Evolutionary conservation across 2,797 vertebrate genomes (phyloP).

Genomic region (Spinus olivaceus): DNA sequence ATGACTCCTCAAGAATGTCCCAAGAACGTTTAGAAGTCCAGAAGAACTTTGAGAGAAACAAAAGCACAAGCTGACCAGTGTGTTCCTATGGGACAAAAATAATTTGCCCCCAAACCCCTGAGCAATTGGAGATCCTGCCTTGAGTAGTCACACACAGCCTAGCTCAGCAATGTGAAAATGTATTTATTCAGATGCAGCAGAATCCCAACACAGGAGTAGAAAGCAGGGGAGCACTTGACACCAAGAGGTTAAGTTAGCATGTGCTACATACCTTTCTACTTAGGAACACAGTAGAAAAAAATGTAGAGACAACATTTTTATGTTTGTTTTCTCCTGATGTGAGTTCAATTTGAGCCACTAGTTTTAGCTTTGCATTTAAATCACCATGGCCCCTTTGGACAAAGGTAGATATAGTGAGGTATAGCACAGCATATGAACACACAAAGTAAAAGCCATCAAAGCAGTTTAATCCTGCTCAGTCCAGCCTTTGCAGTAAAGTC

Average conservation of each 20-base stretch:
- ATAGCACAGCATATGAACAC: not conserved
- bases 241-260: not conserved
- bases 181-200: not conserved
- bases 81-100: not conserved
- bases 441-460: not conserved
- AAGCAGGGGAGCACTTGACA: not conserved
- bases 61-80: not conserved
- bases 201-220: not conserved
- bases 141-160: accelerated
- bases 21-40: not conserved
- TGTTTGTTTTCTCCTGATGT: not conserved
- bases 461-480: not conserved
- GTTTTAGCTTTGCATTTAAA: not conserved
- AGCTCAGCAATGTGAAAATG: not conserved
- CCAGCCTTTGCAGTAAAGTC: not conserved
- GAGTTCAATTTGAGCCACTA: not conserved
- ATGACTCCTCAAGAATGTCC: not conserved
- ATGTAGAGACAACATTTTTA: not conserved
- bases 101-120: not conserved
- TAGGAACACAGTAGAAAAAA: not conserved
- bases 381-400: not conserved
- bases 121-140: not conserved
- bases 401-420: not conserved
- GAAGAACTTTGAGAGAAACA: not conserved
- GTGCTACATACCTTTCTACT: not conserved